A percentile compares a stretch with the other conserved stretches of the same genome.
These are phyloP conservation scores for Hypocryptadius cinnamomeus DNA, from an alignment of 2,113 vertebrate genomes.

Conservation along the genomic window DNA sequence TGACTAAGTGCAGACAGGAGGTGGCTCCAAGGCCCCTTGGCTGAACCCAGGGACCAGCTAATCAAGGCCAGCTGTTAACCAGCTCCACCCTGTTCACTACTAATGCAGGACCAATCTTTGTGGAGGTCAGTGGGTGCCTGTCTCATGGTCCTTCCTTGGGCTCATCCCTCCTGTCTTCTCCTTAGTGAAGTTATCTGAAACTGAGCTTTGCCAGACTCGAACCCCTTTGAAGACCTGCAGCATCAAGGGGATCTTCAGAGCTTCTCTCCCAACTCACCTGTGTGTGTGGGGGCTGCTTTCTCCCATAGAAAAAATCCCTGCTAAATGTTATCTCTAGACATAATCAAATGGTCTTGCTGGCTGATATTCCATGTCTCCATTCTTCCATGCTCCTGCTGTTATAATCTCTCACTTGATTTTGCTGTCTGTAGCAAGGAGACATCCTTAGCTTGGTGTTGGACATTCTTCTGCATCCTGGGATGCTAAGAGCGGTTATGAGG, in stretches of 20 bases:
- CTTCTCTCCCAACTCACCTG: neutral
- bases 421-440: neutral
- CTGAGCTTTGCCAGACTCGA: neutral
- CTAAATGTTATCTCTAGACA: neutral
- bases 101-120: neutral
- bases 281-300: fast-evolving
- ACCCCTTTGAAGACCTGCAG: neutral
- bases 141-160: neutral
- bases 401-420: neutral
- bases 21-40: neutral
- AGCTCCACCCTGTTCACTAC: neutral
- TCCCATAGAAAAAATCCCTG: neutral
- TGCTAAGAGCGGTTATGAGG: neutral
- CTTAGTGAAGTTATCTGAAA: neutral
- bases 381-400: neutral
- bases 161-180: neutral
- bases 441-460: neutral
- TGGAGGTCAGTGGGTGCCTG: neutral
- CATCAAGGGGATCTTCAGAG: neutral
- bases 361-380: neutral
- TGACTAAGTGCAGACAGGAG: neutral
- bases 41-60: neutral
- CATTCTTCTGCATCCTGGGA: neutral
- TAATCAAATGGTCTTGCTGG: neutral
- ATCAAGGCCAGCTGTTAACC: neutral